A percentile compares a stretch with the other conserved stretches of the same genome.
Evolutionary conservation across 2,113 vertebrate species (phyloP).

Genomic region (Pachyramphus minor): DNA sequence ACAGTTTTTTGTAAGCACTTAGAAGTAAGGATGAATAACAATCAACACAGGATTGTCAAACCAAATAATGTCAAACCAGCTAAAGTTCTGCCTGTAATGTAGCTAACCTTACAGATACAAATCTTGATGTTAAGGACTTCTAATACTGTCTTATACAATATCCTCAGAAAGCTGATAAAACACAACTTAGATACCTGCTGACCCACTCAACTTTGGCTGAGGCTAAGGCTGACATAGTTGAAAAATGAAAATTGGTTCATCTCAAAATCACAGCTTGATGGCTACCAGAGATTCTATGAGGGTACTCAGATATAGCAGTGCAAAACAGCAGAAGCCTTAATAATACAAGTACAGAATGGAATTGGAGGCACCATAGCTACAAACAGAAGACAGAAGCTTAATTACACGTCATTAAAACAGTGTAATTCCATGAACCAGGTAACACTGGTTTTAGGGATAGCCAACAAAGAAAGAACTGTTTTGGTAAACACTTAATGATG

Average conservation of each 20-base stretch:
- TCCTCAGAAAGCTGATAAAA: background rate
- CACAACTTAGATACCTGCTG: background rate
- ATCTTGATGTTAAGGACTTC: background rate
- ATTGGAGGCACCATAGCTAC: background rate
- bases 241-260: background rate
- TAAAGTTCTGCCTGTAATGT: background rate
- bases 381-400: background rate
- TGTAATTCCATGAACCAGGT: background rate
- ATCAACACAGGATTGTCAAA: background rate
- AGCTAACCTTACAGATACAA: background rate
- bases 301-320: background rate
- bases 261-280: background rate
- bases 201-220: background rate
- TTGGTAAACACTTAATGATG: background rate
- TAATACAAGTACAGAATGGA: background rate
- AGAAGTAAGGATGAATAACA: background rate
- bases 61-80: background rate
- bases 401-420: background rate
- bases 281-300: background rate
- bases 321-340: background rate
- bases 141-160: background rate
- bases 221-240: background rate
- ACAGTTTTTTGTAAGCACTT: background rate
- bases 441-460: background rate
- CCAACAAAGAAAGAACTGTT: background rate